Evolutionary conservation across 1,140 invertebrate species (phyloP), one percentile per base, ranked within the genome.

Genomic region (Leptinotarsa lineolata): DNA sequence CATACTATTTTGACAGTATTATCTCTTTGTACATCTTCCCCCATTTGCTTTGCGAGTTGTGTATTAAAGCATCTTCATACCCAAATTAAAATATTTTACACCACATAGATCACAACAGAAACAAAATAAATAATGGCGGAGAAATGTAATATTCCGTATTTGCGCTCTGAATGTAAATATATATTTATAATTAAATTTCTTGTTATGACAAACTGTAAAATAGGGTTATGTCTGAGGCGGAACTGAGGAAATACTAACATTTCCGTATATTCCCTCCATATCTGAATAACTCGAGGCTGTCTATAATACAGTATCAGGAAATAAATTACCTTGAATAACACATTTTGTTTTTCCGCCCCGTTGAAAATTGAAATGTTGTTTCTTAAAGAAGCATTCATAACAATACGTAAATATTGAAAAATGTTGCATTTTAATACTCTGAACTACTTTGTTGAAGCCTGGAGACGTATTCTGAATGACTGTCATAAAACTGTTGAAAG

Each of bases 131-230:
- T 63, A 63, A 13, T 21, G 22, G 21, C 15, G 21, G 13, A 24
- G 60, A 54, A 63, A 63, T 24, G 60, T 63, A 63, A 63, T 63
- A 63, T 63, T n/a, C 20, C 60, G 60, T 63, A 63, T 63, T n/a
- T 18, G 20, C 18, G 21, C 20, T 63, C 13, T 63, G 60, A 15
- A 63, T 63, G 60, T 63, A 21, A 63, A 63, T 63, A 63, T 54
- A 54, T 63, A 63, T 63, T 63, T 63, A 18, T 63, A 63, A 63
- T 63, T 63, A 63, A 63, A 63, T 63, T 63, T 63, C 60, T 63
- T 63, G 60, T 63, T 63, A 63, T 63, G 60, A 63, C 60, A 59
- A 59, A 59, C 58, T 13, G 60, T 63, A 63, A 63, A 63, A 63
- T 63, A 6, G 60, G 60, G 60, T 63, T 22, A 63, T 63, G 60